A percentile compares a stretch with the other conserved stretches of the same genome.
phyloP scores from a whole-genome alignment of 2,113 vertebrate species.

The Gallinago paraguaiae region DNA sequence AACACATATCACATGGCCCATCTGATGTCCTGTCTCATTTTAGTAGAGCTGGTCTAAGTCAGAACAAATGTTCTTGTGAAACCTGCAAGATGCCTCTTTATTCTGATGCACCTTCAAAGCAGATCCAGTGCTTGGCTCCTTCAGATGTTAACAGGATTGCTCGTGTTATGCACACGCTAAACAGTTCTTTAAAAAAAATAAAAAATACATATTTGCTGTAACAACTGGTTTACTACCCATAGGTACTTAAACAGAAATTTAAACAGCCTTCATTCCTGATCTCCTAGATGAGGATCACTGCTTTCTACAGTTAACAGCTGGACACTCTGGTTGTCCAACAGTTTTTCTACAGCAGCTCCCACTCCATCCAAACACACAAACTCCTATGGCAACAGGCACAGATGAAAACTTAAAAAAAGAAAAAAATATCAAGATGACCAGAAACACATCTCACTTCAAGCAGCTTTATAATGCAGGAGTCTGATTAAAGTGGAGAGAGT shows the following conservation, averaged over 20 bases:
- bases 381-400: slow-evolving; percentile 49
- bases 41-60: neutral
- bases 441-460: slow-evolving; percentile 15
- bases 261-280: slow-evolving; percentile 3
- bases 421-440: neutral
- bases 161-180: neutral
- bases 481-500: slow-evolving; percentile 37
- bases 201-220: neutral
- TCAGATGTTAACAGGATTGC: neutral
- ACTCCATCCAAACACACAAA: neutral
- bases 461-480: slow-evolving; percentile 57
- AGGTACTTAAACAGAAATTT: neutral
- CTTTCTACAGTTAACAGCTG: neutral
- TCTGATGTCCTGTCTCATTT: neutral
- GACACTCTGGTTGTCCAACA: neutral
- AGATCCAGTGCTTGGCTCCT: neutral
- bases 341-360: slow-evolving; percentile 8
- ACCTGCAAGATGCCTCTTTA: slow-evolving; percentile 7
- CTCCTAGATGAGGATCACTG: neutral
- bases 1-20: neutral
- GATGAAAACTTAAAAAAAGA: slow-evolving; percentile 5
- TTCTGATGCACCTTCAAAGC: neutral
- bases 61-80: neutral
- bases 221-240: neutral
- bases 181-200: neutral